phyloP scores from a whole-genome alignment of 2,888 invertebrate species.

The Bimastos eiseni region DNA sequence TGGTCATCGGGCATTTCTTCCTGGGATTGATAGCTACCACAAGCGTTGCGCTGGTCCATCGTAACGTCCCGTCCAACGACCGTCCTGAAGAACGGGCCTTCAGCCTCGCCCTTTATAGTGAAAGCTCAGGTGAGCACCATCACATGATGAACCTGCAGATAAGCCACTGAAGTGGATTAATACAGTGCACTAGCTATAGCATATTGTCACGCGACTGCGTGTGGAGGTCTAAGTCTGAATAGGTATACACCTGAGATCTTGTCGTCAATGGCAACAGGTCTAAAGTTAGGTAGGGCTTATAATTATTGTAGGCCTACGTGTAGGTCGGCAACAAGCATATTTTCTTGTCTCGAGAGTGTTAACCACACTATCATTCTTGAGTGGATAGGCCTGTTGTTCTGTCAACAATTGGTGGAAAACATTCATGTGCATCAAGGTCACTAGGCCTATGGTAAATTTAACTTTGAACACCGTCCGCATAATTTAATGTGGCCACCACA shows the following conservation, averaged over 20 bases:
- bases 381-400: background rate
- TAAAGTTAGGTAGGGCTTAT: too few relatives aligned
- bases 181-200: background rate
- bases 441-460: background rate
- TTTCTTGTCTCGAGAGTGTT: background rate
- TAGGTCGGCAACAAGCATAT: background rate
- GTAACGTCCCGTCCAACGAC: background rate
- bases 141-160: background rate
- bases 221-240: too few relatives aligned
- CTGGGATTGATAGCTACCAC: background rate
- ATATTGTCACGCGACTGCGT: background rate
- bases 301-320: background rate
- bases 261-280: too few relatives aligned
- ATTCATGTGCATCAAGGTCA: background rate
- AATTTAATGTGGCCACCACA: background rate
- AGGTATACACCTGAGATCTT: too few relatives aligned
- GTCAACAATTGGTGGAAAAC: background rate
- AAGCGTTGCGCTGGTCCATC: slow-evolving; percentile 13
- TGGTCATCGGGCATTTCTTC: background rate
- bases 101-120: background rate
- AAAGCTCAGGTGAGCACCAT: background rate
- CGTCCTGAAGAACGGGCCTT: background rate
- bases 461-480: background rate
- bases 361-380: background rate
- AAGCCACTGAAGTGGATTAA: background rate